Conservation (phyloP, 2,797 vertebrate species). For the Artibeus lituratus region DNA sequence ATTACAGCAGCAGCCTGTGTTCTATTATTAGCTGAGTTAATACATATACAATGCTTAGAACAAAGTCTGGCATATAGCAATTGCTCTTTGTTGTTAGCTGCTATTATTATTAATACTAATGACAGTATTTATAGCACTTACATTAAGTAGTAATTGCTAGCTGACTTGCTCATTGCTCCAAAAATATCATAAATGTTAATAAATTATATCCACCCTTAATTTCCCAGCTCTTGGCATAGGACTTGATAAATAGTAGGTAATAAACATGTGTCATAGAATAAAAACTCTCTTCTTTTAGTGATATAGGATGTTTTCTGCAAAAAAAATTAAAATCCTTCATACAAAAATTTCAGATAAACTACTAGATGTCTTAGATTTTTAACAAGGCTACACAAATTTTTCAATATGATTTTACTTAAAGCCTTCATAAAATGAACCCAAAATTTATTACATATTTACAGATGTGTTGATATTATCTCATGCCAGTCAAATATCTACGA, state of each 20-base stretch:
- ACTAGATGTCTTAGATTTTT: neutral
- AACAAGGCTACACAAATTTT: neutral
- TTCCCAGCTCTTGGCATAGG: neutral
- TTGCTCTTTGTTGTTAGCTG: neutral
- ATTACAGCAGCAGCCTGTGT: neutral
- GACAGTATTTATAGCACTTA: neutral
- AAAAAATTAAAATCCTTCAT: neutral
- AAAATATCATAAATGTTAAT: neutral
- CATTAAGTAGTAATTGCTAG: neutral
- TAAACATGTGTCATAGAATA: neutral
- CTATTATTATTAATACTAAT: neutral
- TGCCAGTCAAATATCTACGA: neutral
- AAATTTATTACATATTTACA: neutral
- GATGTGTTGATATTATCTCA: neutral
- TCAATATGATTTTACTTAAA: slow-evolving; percentile 22
- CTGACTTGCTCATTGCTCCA: neutral
- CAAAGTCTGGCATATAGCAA: neutral
- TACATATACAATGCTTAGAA: neutral
- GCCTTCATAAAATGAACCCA: neutral
- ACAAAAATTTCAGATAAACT: neutral
- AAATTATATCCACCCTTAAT: neutral
- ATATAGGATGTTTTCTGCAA: neutral
- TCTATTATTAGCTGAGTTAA: neutral
- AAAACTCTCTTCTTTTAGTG: neutral
- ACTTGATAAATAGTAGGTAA: neutral